phyloP scores from a whole-genome alignment of 2,888 invertebrate species.

The Myopa tessellatipennis region DNA sequence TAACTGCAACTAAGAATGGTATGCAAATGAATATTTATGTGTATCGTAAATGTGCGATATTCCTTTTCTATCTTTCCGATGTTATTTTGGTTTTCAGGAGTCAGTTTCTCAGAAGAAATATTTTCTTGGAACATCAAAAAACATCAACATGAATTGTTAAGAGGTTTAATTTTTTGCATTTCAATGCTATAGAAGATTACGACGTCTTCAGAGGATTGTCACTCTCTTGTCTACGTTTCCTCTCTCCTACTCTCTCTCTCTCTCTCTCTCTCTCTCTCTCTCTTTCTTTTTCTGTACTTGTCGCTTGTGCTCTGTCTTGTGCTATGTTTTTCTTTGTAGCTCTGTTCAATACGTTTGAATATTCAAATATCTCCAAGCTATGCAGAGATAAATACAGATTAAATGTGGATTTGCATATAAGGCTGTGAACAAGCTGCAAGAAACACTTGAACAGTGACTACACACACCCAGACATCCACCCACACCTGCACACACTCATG shows the following conservation, averaged over 20 bases:
- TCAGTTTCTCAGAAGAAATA: neutral
- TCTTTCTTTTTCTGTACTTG: too few species aligned
- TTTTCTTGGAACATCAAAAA: neutral
- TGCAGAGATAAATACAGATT: constrained; percentile 9
- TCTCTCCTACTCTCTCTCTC: too few species aligned
- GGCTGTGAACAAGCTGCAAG: constrained; percentile 6
- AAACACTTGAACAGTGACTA: neutral
- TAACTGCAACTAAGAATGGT: too few species aligned
- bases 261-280: too few species aligned
- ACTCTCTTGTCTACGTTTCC: neutral
- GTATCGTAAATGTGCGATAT: neutral
- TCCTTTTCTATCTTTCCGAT: neutral
- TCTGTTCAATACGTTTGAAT: constrained; percentile 18
- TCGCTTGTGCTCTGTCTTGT: neutral
- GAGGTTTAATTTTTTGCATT: neutral
- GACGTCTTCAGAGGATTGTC: neutral
- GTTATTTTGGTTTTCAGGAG: neutral
- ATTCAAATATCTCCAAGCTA: constrained; percentile 20
- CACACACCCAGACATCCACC: constrained; percentile 14
- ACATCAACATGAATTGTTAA: neutral
- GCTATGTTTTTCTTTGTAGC: neutral
- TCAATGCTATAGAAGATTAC: neutral
- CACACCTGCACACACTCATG: neutral
- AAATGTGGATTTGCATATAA: constrained; percentile 18
- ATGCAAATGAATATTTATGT: too few species aligned